phyloP scores from a whole-genome alignment of 2,797 vertebrate species.

The Luscinia luscinia region DNA sequence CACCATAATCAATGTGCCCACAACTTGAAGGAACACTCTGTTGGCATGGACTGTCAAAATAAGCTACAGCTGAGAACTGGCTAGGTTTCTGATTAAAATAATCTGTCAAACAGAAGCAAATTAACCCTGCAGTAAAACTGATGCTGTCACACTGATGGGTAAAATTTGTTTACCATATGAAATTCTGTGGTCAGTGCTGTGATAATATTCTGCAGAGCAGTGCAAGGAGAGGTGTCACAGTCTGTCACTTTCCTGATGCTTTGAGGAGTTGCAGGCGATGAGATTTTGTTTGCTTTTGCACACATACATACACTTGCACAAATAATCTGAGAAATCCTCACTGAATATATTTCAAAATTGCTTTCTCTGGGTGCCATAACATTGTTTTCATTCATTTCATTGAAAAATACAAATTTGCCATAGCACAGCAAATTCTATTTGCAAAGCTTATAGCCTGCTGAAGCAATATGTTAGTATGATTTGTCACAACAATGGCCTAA shows the following conservation, averaged over 20 bases:
- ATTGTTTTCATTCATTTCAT: neutral
- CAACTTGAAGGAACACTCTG: slow-evolving; percentile 52
- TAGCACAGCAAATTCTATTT: neutral
- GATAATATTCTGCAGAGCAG: neutral
- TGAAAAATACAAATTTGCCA: neutral
- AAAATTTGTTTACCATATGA: neutral
- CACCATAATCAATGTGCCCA: slow-evolving; percentile 46
- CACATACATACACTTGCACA: neutral
- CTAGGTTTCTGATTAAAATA: slow-evolving; percentile 40
- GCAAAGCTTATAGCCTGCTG: neutral
- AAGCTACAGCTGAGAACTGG: slow-evolving; percentile 40
- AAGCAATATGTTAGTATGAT: neutral
- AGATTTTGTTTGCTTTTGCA: neutral
- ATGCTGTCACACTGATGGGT: neutral
- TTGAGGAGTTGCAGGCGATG: neutral
- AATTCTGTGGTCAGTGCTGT: neutral
- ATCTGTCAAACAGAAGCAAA: slow-evolving; percentile 23
- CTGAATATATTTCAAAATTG: slow-evolving; percentile 22
- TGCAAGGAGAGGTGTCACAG: neutral
- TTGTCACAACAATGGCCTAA: slow-evolving; percentile 27
- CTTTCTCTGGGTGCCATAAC: neutral
- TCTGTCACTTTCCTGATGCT: neutral
- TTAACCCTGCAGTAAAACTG: slow-evolving; percentile 8
- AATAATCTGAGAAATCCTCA: neutral
- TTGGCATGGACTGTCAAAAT: slow-evolving; percentile 58